Percentiles rank a stretch among this genome's conserved stretches.
Conservation (phyloP, 2,888 invertebrate species). For the Oeneis ivallda region DNA sequence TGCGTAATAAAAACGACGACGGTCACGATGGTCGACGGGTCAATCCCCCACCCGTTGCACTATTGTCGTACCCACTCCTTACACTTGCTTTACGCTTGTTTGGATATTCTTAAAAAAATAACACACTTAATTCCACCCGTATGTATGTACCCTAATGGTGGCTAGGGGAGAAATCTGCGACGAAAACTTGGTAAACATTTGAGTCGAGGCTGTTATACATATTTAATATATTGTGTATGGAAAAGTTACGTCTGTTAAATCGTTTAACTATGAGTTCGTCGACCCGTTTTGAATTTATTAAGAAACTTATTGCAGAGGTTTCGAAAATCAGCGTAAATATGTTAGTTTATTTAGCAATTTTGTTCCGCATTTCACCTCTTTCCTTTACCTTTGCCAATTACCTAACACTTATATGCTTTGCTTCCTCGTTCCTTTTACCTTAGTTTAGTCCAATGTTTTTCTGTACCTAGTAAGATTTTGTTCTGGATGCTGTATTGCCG, state of each 20-base stretch:
- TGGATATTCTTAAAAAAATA: too few relatives aligned
- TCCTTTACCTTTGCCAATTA: neutral
- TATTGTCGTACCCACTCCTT: too few relatives aligned
- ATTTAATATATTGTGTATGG: slow-evolving; percentile 36
- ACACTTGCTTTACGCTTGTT: too few relatives aligned
- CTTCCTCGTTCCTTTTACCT: neutral
- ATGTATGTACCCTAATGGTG: slow-evolving; percentile 25
- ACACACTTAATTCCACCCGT: slow-evolving; percentile 5
- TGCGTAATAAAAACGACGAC: too few relatives aligned
- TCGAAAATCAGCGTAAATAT: slow-evolving; percentile 9
- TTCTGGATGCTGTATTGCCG: too few relatives aligned
- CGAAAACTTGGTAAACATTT: slow-evolving; percentile 67
- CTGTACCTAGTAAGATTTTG: too few relatives aligned
- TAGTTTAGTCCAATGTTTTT: neutral
- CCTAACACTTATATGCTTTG: neutral
- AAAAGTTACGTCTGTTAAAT: slow-evolving; percentile 40
- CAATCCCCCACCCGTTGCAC: too few relatives aligned
- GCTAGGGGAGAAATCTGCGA: slow-evolving; percentile 47
- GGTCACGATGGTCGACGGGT: too few relatives aligned
- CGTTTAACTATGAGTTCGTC: slow-evolving; percentile 36
- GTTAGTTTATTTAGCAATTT: neutral
- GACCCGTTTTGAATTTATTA: slow-evolving; percentile 27
- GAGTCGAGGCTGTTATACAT: slow-evolving; percentile 51
- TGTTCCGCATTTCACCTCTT: neutral
- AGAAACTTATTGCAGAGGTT: slow-evolving; percentile 24